Conservation (phyloP, 2,888 invertebrate species). For the Notodonta ziczac region DNA sequence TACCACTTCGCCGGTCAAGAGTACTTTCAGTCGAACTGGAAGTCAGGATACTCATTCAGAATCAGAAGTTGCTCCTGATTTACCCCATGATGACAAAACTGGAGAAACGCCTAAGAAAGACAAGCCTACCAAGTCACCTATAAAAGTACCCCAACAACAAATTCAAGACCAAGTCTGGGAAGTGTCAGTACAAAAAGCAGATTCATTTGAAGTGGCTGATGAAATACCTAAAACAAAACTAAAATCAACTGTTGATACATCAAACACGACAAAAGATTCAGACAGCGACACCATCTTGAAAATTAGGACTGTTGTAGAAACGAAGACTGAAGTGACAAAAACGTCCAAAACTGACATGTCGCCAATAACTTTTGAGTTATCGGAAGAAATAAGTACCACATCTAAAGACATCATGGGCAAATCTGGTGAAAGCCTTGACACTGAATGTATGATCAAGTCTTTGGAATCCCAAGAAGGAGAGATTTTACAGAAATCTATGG, state of each 20-base stretch:
- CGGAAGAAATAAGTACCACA: conserved; percentile 71
- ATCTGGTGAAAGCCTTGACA: conserved; percentile 80
- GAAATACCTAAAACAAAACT: conserved; percentile 56
- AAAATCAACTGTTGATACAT: conserved; percentile 44
- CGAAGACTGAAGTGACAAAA: conserved; percentile 57
- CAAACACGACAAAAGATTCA: conserved; percentile 53
- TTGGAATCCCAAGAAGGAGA: conserved; percentile 81
- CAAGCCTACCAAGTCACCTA: conserved; percentile 66
- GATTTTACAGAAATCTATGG: conserved; percentile 80
- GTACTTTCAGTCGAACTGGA: conserved; percentile 79
- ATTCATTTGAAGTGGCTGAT: conserved; percentile 68
- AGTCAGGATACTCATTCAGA: conserved; percentile 85
- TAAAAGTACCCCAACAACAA: conserved; percentile 75
- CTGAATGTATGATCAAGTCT: conserved; percentile 81
- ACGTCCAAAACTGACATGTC: conserved; percentile 70
- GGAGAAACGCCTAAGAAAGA: conserved; percentile 72
- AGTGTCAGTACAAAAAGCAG: conserved; percentile 71
- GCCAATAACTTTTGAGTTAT: conserved; percentile 68
- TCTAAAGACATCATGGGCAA: conserved; percentile 81
- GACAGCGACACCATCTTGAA: conserved; percentile 61
- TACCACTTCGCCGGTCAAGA: conserved; percentile 78
- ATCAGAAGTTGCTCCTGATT: conserved; percentile 80
- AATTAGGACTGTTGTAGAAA: conserved; percentile 54
- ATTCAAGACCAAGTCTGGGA: conserved; percentile 79
- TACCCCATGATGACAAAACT: conserved; percentile 75